Conservation (phyloP, 2,797 vertebrate species). For the Novumbra hubbsi region DNA sequence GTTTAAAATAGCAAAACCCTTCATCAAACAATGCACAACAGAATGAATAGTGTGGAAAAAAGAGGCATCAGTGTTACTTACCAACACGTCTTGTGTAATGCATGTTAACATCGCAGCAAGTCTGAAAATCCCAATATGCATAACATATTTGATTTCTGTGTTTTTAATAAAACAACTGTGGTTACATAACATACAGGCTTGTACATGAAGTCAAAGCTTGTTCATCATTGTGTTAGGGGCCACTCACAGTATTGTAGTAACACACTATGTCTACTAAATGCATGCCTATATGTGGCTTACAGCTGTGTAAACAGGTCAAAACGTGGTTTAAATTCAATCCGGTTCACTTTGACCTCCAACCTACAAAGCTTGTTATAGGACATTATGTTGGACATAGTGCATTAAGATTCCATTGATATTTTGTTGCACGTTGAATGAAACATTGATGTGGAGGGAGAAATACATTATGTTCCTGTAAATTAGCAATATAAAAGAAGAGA, state of each 20-base stretch:
- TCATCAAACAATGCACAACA: not conserved
- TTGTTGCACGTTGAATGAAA: not conserved
- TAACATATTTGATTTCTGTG: not conserved
- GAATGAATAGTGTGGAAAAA: not conserved
- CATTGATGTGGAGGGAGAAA: not conserved
- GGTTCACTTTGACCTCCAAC: slow-evolving; percentile 28
- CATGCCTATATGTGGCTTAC: no score
- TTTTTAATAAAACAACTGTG: slow-evolving; percentile 2
- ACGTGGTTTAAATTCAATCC: slow-evolving; percentile 45
- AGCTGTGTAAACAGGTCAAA: slow-evolving; percentile 39
- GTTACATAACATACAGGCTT: not conserved
- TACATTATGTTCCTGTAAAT: not conserved
- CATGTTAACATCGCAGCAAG: not conserved
- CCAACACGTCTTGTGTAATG: not conserved
- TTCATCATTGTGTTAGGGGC: not conserved
- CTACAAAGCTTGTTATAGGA: not conserved
- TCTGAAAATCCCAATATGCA: not conserved
- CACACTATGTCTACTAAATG: slow-evolving; percentile 23
- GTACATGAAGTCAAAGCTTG: not conserved
- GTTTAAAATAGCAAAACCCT: not conserved
- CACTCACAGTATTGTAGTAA: not conserved
- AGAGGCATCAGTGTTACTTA: not conserved
- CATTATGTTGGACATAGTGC: slow-evolving; percentile 12
- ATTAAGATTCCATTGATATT: not conserved
- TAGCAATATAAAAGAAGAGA: not conserved